Conservation (phyloP, 1,140 invertebrate genomes). For the Trachymyrmex cornetzi region DNA sequence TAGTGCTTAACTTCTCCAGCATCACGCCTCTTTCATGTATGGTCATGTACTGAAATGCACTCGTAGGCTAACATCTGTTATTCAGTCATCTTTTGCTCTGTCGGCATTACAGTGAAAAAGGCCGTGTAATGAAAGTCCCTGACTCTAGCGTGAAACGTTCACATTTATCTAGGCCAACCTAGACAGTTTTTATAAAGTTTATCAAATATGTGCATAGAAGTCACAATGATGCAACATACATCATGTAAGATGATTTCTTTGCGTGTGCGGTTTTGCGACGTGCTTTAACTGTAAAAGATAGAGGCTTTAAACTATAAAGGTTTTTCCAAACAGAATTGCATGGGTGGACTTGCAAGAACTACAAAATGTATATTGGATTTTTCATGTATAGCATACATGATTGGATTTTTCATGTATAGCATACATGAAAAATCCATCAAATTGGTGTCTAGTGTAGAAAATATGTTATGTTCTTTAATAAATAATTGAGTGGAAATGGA, state of each 20-base stretch:
- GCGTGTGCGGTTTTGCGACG: neutral
- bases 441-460: neutral
- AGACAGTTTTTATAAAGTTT: neutral
- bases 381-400: neutral
- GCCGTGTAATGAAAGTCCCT: neutral
- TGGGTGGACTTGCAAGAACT: neutral
- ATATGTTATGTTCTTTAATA: neutral
- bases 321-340: neutral
- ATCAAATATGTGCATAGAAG: slow-evolving; percentile 2
- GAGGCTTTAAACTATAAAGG: neutral
- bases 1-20: neutral
- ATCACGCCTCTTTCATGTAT: neutral
- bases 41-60: slow-evolving; percentile 3
- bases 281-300: neutral
- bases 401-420: neutral
- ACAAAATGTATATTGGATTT: neutral
- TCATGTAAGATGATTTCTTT: neutral
- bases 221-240: neutral
- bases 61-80: slow-evolving; percentile 53
- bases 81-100: slow-evolving; percentile 6
- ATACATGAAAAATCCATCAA: neutral
- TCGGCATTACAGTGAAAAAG: slow-evolving; percentile 15
- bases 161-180: neutral
- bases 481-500: neutral
- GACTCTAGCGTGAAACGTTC: neutral